Percentiles rank a stretch among this genome's conserved stretches.
Conservation (phyloP, 2,888 invertebrate genomes). For the Ametastegia equiseti region DNA sequence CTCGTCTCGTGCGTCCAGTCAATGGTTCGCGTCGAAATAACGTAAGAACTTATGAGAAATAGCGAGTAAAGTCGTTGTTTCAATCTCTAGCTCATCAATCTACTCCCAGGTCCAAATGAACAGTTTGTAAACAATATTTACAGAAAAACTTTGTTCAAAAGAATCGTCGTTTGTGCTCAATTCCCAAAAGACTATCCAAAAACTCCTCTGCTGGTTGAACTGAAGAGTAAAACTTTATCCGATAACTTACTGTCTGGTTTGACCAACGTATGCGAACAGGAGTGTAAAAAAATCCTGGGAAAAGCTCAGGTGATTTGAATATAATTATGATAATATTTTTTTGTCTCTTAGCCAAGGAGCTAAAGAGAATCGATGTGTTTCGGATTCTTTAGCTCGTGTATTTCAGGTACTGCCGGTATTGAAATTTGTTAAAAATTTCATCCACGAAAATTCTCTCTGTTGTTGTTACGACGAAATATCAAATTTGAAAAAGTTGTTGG, state of each 20-base stretch:
- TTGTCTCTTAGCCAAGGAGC: neutral
- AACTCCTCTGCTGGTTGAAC: constrained; percentile 80
- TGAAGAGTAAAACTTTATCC: constrained; percentile 84
- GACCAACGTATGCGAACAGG: constrained; percentile 81
- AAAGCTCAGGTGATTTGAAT: constrained; percentile 79
- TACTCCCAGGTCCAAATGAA: too few relatives aligned
- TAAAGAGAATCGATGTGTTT: neutral
- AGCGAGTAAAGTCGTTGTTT: too few relatives aligned
- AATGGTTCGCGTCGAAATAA: constrained; percentile 83
- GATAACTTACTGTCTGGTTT: constrained; percentile 81
- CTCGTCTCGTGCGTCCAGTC: constrained; percentile 82
- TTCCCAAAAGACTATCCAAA: constrained; percentile 83
- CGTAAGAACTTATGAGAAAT: constrained; percentile 74
- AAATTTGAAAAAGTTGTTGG: constrained; percentile 78
- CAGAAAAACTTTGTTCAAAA: constrained; percentile 81
- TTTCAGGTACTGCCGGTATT: constrained; percentile 78
- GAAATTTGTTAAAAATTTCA: constrained; percentile 81
- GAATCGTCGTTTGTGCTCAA: constrained; percentile 81
- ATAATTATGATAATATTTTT: too few relatives aligned
- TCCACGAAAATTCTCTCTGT: constrained; percentile 84
- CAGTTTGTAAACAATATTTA: constrained; percentile 43
- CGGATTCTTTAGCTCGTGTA: neutral
- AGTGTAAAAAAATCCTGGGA: constrained; percentile 79
- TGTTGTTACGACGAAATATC: constrained; percentile 86
- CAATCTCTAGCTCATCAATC: too few relatives aligned